Percentiles rank a stretch among this genome's conserved stretches.
phyloP scores from a whole-genome alignment of 2,888 invertebrate species.

The Diarsia brunnea region DNA sequence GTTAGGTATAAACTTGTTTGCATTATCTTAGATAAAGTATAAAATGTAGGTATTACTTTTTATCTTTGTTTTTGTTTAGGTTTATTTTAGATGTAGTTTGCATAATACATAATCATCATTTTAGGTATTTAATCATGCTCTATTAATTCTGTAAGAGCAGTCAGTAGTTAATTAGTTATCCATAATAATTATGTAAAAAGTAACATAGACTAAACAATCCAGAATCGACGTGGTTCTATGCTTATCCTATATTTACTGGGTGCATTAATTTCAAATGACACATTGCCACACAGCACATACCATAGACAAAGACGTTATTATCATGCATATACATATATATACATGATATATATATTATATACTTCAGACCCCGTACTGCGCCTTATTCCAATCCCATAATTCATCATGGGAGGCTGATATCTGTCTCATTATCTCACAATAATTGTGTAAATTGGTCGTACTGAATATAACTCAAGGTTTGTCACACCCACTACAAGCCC shows the following conservation, averaged over 20 bases:
- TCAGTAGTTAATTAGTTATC: too few species aligned
- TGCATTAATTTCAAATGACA: constrained; percentile 37
- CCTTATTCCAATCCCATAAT: constrained; percentile 14
- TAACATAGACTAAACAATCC: neutral
- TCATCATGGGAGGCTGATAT: constrained; percentile 7
- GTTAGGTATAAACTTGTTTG: constrained; percentile 32
- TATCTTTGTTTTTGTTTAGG: constrained; percentile 37
- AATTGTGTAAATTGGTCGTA: constrained; percentile 24
- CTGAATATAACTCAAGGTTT: constrained; percentile 14
- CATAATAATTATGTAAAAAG: neutral
- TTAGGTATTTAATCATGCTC: neutral
- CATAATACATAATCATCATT: constrained; percentile 1
- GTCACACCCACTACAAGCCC: constrained; percentile 30
- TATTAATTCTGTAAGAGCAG: constrained; percentile 1
- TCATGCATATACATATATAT: too few species aligned
- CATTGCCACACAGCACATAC: constrained; percentile 22
- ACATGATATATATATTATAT: too few species aligned
- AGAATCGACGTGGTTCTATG: neutral
- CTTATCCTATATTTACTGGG: neutral
- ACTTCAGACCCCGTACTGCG: neutral
- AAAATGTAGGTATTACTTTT: constrained; percentile 23
- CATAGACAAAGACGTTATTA: constrained; percentile 15
- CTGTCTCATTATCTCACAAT: constrained; percentile 31
- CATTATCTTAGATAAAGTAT: constrained; percentile 25
- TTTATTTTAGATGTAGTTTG: neutral